These are phyloP conservation scores for Zygothrica quintamaculata DNA, from an alignment of 2,888 invertebrate genomes.

Conservation along the genomic window DNA sequence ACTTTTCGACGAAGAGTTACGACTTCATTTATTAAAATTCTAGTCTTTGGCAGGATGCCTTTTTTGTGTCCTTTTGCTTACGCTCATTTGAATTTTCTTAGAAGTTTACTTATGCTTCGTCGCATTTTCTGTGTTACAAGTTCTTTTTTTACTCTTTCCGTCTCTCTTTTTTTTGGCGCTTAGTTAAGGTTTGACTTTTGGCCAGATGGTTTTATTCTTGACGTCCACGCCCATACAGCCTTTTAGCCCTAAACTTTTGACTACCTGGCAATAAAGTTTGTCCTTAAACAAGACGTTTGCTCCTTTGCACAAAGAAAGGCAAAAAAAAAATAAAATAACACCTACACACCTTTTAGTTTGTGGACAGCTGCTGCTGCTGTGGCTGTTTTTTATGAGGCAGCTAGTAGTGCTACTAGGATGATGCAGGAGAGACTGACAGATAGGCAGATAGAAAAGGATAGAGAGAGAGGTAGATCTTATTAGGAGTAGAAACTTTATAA, in stretches of 20 bases:
- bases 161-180: slow-evolving; percentile 78
- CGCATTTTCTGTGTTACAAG: slow-evolving; percentile 74
- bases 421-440: too few relatives aligned
- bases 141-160: too few relatives aligned
- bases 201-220: slow-evolving; percentile 41
- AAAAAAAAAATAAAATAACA: too few relatives aligned
- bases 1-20: slow-evolving; percentile 14
- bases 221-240: neutral
- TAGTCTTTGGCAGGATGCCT: slow-evolving; percentile 31
- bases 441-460: too few relatives aligned
- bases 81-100: slow-evolving; percentile 77
- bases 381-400: slow-evolving; percentile 52
- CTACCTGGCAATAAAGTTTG: slow-evolving; percentile 53
- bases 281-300: too few relatives aligned
- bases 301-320: too few relatives aligned
- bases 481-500: slow-evolving; percentile 66
- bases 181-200: slow-evolving; percentile 77
- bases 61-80: slow-evolving; percentile 47
- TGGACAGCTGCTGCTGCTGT: slow-evolving; percentile 52
- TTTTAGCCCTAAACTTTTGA: slow-evolving; percentile 18
- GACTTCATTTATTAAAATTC: slow-evolving; percentile 75
- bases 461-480: slow-evolving; percentile 56
- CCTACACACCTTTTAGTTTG: slow-evolving; percentile 20
- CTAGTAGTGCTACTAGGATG: too few relatives aligned
- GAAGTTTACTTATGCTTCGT: slow-evolving; percentile 73